Conservation (phyloP, 2,888 invertebrate genomes). For the Ophion costatus region DNA sequence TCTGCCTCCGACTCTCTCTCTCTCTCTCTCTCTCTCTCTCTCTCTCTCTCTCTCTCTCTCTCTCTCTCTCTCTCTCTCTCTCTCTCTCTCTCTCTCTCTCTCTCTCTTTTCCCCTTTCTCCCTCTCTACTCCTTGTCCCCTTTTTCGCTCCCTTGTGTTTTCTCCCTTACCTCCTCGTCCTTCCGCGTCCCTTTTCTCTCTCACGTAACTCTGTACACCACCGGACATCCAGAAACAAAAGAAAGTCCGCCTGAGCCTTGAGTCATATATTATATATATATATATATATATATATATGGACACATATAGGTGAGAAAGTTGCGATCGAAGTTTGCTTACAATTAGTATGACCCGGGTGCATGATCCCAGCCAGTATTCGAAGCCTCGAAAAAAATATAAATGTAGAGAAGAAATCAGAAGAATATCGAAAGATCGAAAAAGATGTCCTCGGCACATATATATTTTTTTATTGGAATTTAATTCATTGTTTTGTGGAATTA, state of each 20-base stretch:
- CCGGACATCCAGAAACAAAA: slow-evolving; percentile 73
- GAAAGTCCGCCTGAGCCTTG: slow-evolving; percentile 41
- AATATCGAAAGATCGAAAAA: too few relatives aligned
- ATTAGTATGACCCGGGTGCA: neutral
- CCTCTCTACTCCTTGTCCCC: neutral
- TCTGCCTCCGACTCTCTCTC: neutral
- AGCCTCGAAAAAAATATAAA: too few relatives aligned
- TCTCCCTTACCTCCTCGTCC: too few relatives aligned
- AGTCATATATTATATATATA: neutral
- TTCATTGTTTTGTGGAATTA: too few relatives aligned
- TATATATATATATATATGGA: too few relatives aligned
- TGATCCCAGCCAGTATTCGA: slow-evolving; percentile 1
- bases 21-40: neutral
- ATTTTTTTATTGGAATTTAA: too few relatives aligned
- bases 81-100: too few relatives aligned
- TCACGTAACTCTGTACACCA: neutral
- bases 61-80: too few relatives aligned
- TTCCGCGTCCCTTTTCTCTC: neutral
- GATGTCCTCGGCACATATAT: too few relatives aligned
- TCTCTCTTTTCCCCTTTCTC: neutral
- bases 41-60: too few relatives aligned
- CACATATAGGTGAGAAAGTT: slow-evolving; percentile 17
- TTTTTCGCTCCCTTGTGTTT: neutral
- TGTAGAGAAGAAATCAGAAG: too few relatives aligned
- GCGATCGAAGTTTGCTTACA: slow-evolving; percentile 25